Evolutionary conservation across 2,797 vertebrate species (phyloP), one percentile per base, ranked within the genome.

Genomic region (Pangasius macronema): DNA sequence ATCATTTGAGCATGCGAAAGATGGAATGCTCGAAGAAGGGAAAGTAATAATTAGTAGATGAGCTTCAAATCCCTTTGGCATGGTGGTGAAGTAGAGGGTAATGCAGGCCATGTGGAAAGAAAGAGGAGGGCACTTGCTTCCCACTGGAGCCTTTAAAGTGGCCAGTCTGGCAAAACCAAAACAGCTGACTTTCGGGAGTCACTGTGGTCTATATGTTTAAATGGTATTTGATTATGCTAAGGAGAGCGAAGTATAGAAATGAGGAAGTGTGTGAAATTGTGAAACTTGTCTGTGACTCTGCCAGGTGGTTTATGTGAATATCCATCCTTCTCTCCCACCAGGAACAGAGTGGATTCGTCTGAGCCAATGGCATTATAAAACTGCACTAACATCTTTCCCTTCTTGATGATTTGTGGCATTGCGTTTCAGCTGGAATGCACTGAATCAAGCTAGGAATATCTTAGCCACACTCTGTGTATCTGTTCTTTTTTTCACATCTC

Each of bases 111-210:
- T 92, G 92, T 92, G 88, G 80, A 83, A 93, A 91, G 87, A 91
- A 79, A 90, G 85, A 88, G 89, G 90, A 82, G 36, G 36, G 79
- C 79, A 82, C 57, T 63, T 46, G 88, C 75, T 82, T 88, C 63
- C 63, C 89, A 59, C 77, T 83, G 84, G 27, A 51, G 33, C 76
- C 91, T 95, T 95, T 95, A 90, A 95, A 94, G 94, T 95, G 93
- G 93, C 90, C 91, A 86, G 27, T 87, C 86, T 89, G 88, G 91
- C 90, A 91, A 67, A 85, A 91, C 49, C 14, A 85, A 90, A 91
- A 92, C 88, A 88, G 87, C 88, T 84, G 87, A 80, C 30, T 84
- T 90, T 88, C 75, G 76, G 82, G 88, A 91, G 91, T 88, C 89
- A 88, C 82, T 87, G 65, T 89, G 79, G 77, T 89, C n/a, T 81